A percentile compares a stretch with the other conserved stretches of the same genome.
phyloP scores from a whole-genome alignment of 2,888 invertebrate genomes.

The Mylabris sibirica region DNA sequence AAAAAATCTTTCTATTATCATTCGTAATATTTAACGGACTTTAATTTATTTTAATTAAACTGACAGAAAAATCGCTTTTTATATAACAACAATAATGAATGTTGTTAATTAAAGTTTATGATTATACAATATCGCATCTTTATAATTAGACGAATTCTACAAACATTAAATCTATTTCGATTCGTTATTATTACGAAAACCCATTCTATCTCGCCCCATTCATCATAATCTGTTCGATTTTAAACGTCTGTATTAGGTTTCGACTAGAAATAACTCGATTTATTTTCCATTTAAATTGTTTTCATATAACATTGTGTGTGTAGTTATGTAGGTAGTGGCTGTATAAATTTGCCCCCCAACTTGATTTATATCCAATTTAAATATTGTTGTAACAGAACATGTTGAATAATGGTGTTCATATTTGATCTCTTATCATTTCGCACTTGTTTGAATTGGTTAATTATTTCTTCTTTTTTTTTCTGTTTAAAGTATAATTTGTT shows the following conservation, averaged over 20 bases:
- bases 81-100: no score
- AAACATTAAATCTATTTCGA: not conserved
- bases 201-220: no score
- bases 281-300: not conserved
- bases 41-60: not conserved
- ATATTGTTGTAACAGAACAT: not conserved
- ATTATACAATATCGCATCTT: not conserved
- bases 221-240: no score
- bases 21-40: slow-evolving; percentile 12
- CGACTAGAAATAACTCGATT: not conserved
- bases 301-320: not conserved
- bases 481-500: no score
- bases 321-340: not conserved
- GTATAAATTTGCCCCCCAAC: not conserved
- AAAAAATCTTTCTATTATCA: slow-evolving; percentile 1
- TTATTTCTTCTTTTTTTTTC: not conserved
- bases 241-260: no score
- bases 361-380: not conserved
- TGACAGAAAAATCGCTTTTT: not conserved
- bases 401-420: not conserved
- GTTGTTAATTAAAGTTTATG: not conserved
- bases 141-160: not conserved
- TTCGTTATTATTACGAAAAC: not conserved
- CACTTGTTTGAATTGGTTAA: not conserved
- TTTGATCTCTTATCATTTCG: not conserved